These are phyloP conservation scores for Ctenopoma kingsleyae DNA, from an alignment of 2,797 vertebrate species.

Conservation along the genomic window DNA sequence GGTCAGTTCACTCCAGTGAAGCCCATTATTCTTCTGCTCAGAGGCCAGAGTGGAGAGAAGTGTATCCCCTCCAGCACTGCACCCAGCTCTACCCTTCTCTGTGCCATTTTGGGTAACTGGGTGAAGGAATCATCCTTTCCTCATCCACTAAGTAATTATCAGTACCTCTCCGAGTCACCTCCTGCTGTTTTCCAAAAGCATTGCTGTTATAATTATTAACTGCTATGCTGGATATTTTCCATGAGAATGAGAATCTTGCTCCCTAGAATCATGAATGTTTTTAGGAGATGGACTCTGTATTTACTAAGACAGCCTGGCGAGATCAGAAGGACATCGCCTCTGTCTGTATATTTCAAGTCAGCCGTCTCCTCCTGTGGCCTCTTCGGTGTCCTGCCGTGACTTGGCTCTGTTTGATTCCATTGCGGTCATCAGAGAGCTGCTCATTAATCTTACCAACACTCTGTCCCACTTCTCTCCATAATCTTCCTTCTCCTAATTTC, in stretches of 20 bases:
- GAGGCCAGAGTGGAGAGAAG: constrained; percentile 46
- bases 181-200: constrained; percentile 25
- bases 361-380: constrained; percentile 70
- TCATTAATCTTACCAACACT: constrained; percentile 84
- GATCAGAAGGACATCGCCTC: constrained; percentile 62
- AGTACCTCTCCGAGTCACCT: constrained; percentile 26
- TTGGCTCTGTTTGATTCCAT: constrained; percentile 76
- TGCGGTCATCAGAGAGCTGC: constrained; percentile 74
- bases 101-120: constrained; percentile 21
- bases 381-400: constrained; percentile 69
- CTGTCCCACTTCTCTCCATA: constrained; percentile 81
- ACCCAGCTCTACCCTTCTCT: constrained; percentile 33
- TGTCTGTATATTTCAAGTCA: constrained; percentile 60
- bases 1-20: constrained; percentile 72
- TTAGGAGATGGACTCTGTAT: constrained; percentile 37
- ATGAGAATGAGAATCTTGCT: not conserved
- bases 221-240: constrained; percentile 9
- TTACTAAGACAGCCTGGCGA: constrained; percentile 40
- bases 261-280: constrained; percentile 20
- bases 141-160: constrained; percentile 32
- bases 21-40: constrained; percentile 70
- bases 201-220: constrained; percentile 40
- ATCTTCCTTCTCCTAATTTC: constrained; percentile 79
- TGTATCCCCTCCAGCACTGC: constrained; percentile 49
- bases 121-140: constrained; percentile 31